phyloP scores from a whole-genome alignment of 2,113 vertebrate genomes.

The Aramus guarauna region DNA sequence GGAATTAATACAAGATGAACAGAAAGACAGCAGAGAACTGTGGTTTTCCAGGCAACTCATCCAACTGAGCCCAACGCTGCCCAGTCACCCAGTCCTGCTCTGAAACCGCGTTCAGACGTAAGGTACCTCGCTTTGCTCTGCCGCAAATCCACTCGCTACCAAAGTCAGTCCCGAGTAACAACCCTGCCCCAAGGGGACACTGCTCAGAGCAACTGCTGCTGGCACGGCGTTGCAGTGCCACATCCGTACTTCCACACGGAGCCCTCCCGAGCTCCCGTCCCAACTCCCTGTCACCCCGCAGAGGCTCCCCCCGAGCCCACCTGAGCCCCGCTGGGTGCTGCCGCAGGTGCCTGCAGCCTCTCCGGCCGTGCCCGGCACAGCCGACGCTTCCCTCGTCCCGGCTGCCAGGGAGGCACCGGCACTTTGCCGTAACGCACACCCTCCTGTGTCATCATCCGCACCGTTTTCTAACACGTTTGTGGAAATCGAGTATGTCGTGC shows the following conservation, averaged over 20 bases:
- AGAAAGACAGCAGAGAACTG: background rate
- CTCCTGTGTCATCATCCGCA: background rate
- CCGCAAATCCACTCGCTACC: no score
- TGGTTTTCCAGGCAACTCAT: background rate
- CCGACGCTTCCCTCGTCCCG: background rate
- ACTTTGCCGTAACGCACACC: fast-evolving
- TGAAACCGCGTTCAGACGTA: background rate
- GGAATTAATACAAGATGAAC: background rate
- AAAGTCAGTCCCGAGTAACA: no score
- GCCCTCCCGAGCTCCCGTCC: background rate
- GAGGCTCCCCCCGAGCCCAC: background rate
- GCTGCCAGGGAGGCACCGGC: no score
- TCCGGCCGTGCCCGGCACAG: background rate
- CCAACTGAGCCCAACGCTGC: background rate
- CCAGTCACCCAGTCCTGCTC: background rate
- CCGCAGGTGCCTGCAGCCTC: no score
- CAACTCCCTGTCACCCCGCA: background rate
- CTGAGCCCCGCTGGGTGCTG: no score
- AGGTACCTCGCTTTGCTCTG: no score
- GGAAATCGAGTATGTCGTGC: background rate
- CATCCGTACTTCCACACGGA: fast-evolving
- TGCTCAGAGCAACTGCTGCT: background rate
- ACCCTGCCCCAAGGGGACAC: background rate
- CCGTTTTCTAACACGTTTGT: background rate
- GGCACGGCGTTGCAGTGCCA: fast-evolving